Base-by-base conservation (phyloP, 2,888 invertebrate genomes). In the Teleiodes luculella region DNA sequence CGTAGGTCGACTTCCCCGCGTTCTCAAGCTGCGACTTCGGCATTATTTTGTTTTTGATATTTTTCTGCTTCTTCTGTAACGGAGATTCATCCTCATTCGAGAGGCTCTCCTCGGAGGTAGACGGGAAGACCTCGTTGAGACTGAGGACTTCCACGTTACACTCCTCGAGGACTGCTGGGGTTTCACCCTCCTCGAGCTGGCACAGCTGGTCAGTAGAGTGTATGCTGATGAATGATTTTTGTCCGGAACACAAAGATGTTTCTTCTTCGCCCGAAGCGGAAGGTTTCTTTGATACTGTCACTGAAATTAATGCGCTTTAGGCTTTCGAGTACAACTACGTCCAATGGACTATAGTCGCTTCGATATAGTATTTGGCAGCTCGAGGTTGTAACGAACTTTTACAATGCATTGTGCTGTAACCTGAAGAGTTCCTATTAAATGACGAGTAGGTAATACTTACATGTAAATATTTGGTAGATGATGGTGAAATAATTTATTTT, bases 171-270 rank as follows among this genome's bases (percentile, higher is more conserved):
- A 74, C 78, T 11, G 69, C 58, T 2, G 73, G 58, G 54, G 74
- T 80, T 35, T 78, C 76, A 8, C 66, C 62, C 49, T 81, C 82
- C 3, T 76, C 68, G 54, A 84, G 70, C 74, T 85, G 85, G 66
- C 83, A 86, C 55, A 84, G 70, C n/a, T 83, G 86, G 64, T 89
- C 89, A 31, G 88, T 89, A 20, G 88, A 88, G 57, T 89, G 89
- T 67, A 89, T 88, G 68, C 87, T 87, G 63, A 88, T 88, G 62
- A 88, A 89, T 1, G 88, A 87, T 62, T 83, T 86, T 61, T 88
- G 87, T 49, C 80, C 80, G 18, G 72, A 66, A 63, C 76, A 82
- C 54, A 77, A 62, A 7, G 72, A 60, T 3, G 74, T 61, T 53
- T 76, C 76, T 51, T 79, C 70, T 28, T 71, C 79, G 53, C 67